phyloP scores from a whole-genome alignment of 2,888 invertebrate species.

The Pocota personata region DNA sequence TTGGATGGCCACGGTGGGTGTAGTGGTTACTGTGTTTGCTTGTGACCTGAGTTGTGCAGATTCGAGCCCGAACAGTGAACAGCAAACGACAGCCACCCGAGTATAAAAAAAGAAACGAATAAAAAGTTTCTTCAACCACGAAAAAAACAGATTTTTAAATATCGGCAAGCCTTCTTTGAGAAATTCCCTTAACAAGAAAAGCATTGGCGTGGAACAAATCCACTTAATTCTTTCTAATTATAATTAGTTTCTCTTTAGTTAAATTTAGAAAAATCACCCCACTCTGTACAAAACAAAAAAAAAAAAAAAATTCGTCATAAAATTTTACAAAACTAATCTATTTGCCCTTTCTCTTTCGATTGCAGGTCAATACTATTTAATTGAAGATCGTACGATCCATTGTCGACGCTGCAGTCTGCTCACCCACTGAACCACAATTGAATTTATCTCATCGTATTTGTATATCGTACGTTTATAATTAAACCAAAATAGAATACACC shows the following conservation, averaged over 20 bases:
- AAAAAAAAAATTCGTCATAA: neutral
- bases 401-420: neutral
- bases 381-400: conserved; percentile 49
- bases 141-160: too few relatives aligned
- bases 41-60: too few relatives aligned
- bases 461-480: neutral
- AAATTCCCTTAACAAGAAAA: too few relatives aligned
- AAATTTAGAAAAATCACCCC: neutral
- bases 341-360: conserved; percentile 27
- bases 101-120: too few relatives aligned
- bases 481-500: conserved; percentile 22
- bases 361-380: conserved; percentile 51
- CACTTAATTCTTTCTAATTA: neutral
- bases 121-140: too few relatives aligned
- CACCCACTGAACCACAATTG: neutral
- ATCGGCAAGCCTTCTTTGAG: too few relatives aligned
- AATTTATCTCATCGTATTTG: neutral
- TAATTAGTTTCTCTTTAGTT: neutral
- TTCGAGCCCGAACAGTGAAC: too few relatives aligned
- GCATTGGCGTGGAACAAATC: neutral
- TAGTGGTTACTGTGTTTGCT: too few relatives aligned
- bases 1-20: too few relatives aligned
- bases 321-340: conserved; percentile 3
- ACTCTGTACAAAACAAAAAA: too few relatives aligned
- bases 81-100: too few relatives aligned